These are phyloP conservation scores for Galemys pyrenaicus DNA, from an alignment of 2,113 vertebrate genomes.

Conservation along the genomic window DNA sequence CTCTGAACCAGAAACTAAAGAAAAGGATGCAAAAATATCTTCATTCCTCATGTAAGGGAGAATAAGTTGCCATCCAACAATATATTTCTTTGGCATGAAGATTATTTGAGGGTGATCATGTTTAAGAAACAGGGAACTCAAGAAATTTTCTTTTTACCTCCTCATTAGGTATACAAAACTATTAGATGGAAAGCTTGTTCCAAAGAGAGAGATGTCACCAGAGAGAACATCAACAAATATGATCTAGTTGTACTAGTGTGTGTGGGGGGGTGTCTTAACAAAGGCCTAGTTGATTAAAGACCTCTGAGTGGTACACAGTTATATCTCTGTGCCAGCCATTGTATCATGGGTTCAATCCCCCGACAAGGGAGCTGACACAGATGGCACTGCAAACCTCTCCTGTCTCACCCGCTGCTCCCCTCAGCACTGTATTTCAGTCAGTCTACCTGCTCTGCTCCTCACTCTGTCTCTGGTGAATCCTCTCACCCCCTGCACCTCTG, in stretches of 20 bases:
- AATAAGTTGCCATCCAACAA: not conserved
- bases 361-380: no score
- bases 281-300: not conserved
- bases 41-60: not conserved
- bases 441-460: no score
- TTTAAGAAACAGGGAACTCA: not conserved
- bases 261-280: not conserved
- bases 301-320: not conserved
- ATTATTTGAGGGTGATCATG: not conserved
- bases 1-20: not conserved
- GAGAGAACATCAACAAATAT: not conserved
- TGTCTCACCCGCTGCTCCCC: no score
- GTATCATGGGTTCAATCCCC: no score
- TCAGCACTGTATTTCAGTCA: no score
- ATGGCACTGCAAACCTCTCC: no score
- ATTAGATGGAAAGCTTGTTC: not conserved
- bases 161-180: not conserved
- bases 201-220: not conserved
- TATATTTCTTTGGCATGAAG: not conserved
- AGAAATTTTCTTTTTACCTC: not conserved
- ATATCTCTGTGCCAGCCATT: no score
- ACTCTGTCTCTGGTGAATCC: no score
- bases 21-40: not conserved
- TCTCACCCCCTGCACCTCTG: no score
- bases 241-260: not conserved